A percentile compares a stretch with the other conserved stretches of the same genome.
Conservation (phyloP, 2,113 vertebrate genomes). For the Dicentrarchus labrax region DNA sequence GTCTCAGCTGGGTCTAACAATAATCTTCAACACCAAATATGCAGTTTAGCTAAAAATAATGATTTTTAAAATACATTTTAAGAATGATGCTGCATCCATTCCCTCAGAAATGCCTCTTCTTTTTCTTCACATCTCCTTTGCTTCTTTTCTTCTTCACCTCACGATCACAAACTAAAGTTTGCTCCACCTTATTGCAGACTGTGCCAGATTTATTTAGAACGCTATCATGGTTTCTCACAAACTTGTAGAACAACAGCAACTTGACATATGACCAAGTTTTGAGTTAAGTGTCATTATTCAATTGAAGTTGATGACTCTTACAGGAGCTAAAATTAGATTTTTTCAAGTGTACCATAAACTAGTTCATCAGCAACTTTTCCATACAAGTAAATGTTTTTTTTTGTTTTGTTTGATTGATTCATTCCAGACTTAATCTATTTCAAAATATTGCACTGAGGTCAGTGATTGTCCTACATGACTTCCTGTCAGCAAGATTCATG, state of each 20-base stretch:
- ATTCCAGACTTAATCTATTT: neutral
- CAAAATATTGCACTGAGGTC: no score
- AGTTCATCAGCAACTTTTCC: neutral
- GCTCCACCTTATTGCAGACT: neutral
- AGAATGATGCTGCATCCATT: neutral
- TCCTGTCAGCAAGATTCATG: neutral
- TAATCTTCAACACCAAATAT: neutral
- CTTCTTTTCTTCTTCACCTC: neutral
- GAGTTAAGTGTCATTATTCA: neutral
- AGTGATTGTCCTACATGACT: no score
- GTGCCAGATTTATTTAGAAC: neutral
- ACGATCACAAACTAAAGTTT: neutral
- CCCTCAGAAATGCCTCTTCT: neutral
- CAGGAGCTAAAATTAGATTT: neutral
- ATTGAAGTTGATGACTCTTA: neutral
- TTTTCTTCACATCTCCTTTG: neutral
- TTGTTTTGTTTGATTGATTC: neutral
- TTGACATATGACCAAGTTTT: neutral
- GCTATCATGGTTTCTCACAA: neutral
- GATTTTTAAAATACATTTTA: neutral
- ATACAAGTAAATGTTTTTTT: neutral
- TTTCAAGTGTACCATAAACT: neutral
- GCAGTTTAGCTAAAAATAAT: neutral
- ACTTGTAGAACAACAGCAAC: neutral
- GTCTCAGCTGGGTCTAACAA: no score